Conservation (phyloP, 1,140 invertebrate species). For the Colletes gigas region DNA sequence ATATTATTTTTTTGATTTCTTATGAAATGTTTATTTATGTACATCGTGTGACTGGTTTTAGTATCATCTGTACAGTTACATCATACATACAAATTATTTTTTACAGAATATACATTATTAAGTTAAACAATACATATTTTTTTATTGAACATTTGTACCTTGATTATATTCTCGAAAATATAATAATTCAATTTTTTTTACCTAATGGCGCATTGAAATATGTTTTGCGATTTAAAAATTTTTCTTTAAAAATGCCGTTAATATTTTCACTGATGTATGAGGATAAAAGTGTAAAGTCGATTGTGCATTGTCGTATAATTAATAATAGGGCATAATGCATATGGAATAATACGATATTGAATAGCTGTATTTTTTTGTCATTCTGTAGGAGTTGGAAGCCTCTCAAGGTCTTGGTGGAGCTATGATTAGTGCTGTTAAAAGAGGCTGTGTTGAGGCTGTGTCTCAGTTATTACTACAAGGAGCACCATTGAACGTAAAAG, state of each 20-base stretch:
- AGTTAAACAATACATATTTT: conserved; percentile 41
- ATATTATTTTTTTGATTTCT: conserved; percentile 61
- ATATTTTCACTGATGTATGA: not conserved
- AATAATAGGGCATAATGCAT: not conserved
- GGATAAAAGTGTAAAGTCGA: not conserved
- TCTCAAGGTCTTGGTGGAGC: conserved; percentile 78
- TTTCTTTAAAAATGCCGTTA: not conserved
- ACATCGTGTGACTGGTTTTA: conserved; percentile 28
- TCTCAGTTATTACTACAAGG: conserved; percentile 84
- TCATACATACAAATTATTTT: conserved; percentile 52
- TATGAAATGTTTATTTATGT: conserved; percentile 36
- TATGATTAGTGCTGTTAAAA: conserved; percentile 78
- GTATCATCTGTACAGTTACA: conserved; percentile 63
- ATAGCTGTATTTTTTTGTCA: conserved; percentile 55
- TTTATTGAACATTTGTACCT: conserved; percentile 49
- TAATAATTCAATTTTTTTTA: conserved; percentile 22
- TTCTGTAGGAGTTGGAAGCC: conserved; percentile 77
- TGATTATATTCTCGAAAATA: conserved; percentile 24
- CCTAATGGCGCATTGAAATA: not conserved
- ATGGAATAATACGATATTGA: conserved; percentile 2
- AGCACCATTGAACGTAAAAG: conserved; percentile 86
- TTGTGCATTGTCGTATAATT: conserved; percentile 10
- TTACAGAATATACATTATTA: conserved; percentile 60
- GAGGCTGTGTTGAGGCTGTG: conserved; percentile 78
- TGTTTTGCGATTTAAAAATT: not conserved